A percentile compares a stretch with the other conserved stretches of the same genome.
phyloP scores from a whole-genome alignment of 2,797 vertebrate species.

The Myotis myotis region DNA sequence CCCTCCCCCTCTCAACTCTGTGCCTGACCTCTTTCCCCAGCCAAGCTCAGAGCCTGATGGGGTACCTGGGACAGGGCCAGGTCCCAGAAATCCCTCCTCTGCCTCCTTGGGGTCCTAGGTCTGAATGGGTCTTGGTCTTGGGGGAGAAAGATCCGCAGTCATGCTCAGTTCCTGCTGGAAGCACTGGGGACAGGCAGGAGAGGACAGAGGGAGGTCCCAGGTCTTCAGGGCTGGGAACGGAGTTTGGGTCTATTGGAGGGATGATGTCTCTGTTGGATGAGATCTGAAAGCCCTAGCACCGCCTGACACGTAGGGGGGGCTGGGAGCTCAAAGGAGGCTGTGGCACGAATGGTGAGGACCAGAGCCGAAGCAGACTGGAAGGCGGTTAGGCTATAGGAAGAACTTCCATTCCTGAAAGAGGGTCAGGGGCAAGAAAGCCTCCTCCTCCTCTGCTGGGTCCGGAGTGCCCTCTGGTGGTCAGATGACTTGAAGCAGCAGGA shows the following conservation, averaged over 20 bases:
- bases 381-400: background rate
- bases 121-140: background rate
- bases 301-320: background rate
- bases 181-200: slow-evolving; percentile 51
- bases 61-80: too few relatives aligned
- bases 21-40: background rate
- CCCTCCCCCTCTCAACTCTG: background rate
- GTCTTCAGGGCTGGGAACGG: background rate
- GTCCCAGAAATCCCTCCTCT: background rate
- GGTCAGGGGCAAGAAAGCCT: rapidly evolving
- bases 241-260: background rate
- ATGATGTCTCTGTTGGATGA: background rate
- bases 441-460: background rate
- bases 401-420: background rate
- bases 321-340: background rate
- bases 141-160: background rate
- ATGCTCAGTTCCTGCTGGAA: background rate
- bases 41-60: too few relatives aligned
- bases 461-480: slow-evolving; percentile 64
- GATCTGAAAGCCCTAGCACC: background rate
- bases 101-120: background rate
- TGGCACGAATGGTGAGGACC: background rate
- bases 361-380: background rate
- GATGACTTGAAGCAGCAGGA: background rate
- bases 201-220: background rate